Base-by-base conservation (phyloP, 1,140 invertebrate species). In the Potamilus streckersoni region DNA sequence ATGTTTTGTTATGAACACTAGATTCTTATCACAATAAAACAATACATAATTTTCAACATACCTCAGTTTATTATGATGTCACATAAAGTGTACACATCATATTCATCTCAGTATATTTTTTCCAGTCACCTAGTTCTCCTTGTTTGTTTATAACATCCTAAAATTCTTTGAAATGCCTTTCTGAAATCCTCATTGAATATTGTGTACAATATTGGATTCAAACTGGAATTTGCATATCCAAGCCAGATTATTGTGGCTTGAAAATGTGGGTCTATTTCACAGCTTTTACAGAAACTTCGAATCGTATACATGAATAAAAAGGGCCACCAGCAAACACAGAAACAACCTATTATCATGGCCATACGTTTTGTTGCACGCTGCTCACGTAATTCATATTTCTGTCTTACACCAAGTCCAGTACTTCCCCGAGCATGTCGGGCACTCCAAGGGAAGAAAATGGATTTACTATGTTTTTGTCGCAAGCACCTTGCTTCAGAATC, bases 161-260 rank as follows among this genome's bases (percentile, higher is more conserved):
- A 70, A 31, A 87, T 80, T 58, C 83, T 83, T 68, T 83, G 96
- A 92, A 99, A 99, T 6, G 97, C 97, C 90, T 97, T 95, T 89
- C 97, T 93, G 91, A 99, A 99, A 90, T 99, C 97, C 74, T 96
- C 93, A 90, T 99, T 99, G 92, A 99, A 99, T 90, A 99, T 97
- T 69, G 97, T 97, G 91, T 99, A 99, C 82, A 98, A 97, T 55
- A 98, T 91, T 2, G 97, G 97, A 91, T 98, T 98, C 65, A 98
- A 92, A 17, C 96, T 96, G 11, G 96, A 98, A 90, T 99, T 99
- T 88, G 96, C 96, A 90, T 99, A 99, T 56, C 97, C 98, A 85
- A 99, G 96, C 98, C 98, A 99, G 16, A 88, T 88, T 19, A 89
- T 85, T n/a, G 84, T 80, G 20, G 85, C 83, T 67, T 85, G 84